Evolutionary conservation across 1,140 invertebrate genomes (phyloP).

Genomic region (Nomia melanderi): DNA sequence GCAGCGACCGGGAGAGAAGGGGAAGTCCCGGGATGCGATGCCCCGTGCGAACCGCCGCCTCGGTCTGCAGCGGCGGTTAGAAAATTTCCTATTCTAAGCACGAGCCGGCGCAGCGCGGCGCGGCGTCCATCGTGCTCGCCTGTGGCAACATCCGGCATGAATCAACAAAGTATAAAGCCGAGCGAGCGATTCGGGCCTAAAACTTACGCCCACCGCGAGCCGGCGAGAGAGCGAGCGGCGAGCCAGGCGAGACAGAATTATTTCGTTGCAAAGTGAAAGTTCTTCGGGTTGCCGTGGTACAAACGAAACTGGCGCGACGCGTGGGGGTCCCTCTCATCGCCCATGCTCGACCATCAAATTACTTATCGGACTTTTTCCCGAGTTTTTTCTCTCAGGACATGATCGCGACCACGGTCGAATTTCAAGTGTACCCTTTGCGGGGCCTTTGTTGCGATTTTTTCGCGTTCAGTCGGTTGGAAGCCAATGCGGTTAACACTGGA

Average conservation of each 20-base stretch:
- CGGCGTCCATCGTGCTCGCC: slow-evolving; percentile 45
- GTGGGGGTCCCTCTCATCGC: slow-evolving; percentile 11
- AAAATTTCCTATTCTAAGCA: slow-evolving; percentile 64
- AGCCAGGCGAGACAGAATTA: slow-evolving; percentile 65
- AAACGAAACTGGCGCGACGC: slow-evolving; percentile 44
- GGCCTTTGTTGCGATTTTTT: too few species aligned
- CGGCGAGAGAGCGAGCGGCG: slow-evolving; percentile 67
- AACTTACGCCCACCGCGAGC: slow-evolving; percentile 65
- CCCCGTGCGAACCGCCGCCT: slow-evolving; percentile 1
- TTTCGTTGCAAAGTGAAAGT: slow-evolving; percentile 69
- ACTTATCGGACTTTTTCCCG: too few species aligned
- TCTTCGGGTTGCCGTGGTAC: slow-evolving; percentile 41
- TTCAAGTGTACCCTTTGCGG: too few species aligned
- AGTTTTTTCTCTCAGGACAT: background rate
- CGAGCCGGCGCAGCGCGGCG: slow-evolving; percentile 37
- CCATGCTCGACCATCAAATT: slow-evolving; percentile 25
- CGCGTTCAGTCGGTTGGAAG: too few species aligned
- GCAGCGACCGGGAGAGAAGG: too few species aligned
- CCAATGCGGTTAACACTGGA: too few species aligned
- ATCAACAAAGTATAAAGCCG: slow-evolving; percentile 67
- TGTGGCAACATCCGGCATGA: slow-evolving; percentile 74
- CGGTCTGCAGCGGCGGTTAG: slow-evolving; percentile 36
- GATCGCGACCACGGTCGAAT: too few species aligned
- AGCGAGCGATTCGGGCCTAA: slow-evolving; percentile 60
- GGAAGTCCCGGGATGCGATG: slow-evolving; percentile 10